Base-by-base conservation (phyloP, 2,888 invertebrate species). In the Drosophila recens region DNA sequence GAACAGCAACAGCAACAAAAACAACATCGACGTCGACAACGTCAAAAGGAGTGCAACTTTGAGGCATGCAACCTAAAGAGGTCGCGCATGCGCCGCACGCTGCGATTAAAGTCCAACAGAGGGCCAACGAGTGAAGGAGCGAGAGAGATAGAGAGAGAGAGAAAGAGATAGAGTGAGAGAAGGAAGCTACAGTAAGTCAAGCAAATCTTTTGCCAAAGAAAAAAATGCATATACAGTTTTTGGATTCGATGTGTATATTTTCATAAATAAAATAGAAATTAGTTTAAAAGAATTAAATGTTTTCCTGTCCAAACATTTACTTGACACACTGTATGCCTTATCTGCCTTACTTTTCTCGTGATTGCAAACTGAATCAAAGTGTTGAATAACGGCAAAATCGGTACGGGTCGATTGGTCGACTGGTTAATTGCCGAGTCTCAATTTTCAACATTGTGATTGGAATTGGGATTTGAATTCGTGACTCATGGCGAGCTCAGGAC, bases 341-440 rank as follows among this genome's bases (percentile, higher is more conserved):
- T 45, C 8, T 45, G n/a, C 8, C 45, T 52, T 23, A 30, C 38
- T 52, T 49, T 52, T 75, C 68, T 68, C 75, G 72, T 72, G 85
- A 72, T 68, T 65, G 72, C 48, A 70, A 70, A 52, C 65, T 67
- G 72, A 54, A 66, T 51, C 48, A 48, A 33, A 54, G 58, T 49
- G 58, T 48, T 59, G 57, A 36, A 38, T 38, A 46, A 63, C 38
- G 49, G 52, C 30, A 10, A 42, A 27, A 40, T 23, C 27, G 6
- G 40, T 23, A 13, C 30, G 54, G 40, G 27, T 46, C 54, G 27
- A 53, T 23, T 10, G n/a, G 10, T 51, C 38, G 36, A 46, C 77
- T 71, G 61, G 11, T 72, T 85, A 89, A 89, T 89, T 87, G 85
- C 74, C 61, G 61, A 61, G 70, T 65, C 85, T 82, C 85, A 87